A percentile compares a stretch with the other conserved stretches of the same genome.
phyloP scores from a whole-genome alignment of 2,888 invertebrate genomes.

The Drosophila nigricruria region DNA sequence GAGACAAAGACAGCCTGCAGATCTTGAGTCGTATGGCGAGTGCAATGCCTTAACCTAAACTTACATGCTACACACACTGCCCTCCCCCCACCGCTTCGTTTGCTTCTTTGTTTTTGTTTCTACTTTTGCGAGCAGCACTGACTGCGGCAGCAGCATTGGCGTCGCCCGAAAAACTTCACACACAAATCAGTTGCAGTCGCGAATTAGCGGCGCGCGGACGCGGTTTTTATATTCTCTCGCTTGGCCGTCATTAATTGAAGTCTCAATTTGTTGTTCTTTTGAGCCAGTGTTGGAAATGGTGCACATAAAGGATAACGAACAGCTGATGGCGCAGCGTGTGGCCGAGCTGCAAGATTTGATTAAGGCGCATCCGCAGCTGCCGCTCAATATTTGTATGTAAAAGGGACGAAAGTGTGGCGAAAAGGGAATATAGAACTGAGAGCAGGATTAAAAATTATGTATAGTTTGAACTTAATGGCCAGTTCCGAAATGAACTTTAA shows the following conservation, averaged over 20 bases:
- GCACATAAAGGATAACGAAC: conserved; percentile 61
- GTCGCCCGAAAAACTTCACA: conserved; percentile 56
- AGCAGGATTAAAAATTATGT: neutral
- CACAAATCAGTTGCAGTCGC: conserved; percentile 78
- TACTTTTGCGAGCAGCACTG: conserved; percentile 43
- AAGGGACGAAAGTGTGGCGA: neutral
- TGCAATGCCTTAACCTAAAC: conserved; percentile 42
- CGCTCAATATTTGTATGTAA: conserved; percentile 88
- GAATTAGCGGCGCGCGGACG: conserved; percentile 75
- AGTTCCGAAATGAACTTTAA: neutral
- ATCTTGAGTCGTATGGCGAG: conserved; percentile 37
- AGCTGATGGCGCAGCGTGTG: conserved; percentile 64
- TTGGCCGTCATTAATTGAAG: neutral
- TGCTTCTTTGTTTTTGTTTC: conserved; percentile 8
- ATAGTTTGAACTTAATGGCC: neutral
- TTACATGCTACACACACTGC: conserved; percentile 14
- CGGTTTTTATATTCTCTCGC: conserved; percentile 43
- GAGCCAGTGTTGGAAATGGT: conserved; percentile 44
- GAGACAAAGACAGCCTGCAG: conserved; percentile 4
- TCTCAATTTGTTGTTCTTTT: neutral
- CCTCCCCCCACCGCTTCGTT: neutral
- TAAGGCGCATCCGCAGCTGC: conserved; percentile 88
- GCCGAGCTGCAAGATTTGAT: conserved; percentile 86
- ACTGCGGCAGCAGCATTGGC: conserved; percentile 23
- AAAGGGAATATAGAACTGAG: neutral